Conservation (phyloP, 2,888 invertebrate species). For the Microdon myrmicae region DNA sequence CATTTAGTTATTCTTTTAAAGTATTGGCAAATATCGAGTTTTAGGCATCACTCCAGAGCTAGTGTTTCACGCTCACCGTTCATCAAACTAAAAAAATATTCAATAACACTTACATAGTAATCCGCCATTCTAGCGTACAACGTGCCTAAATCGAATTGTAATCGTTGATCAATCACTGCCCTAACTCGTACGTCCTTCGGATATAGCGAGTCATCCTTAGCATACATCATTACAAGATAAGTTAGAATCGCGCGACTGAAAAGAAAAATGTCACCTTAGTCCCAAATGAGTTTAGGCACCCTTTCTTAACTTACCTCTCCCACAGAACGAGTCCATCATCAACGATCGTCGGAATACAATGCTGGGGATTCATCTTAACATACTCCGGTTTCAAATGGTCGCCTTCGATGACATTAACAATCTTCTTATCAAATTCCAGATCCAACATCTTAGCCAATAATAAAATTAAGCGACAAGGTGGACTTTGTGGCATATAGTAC, state of each 20-base stretch:
- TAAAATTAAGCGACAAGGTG: slow-evolving; percentile 72
- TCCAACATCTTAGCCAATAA: slow-evolving; percentile 72
- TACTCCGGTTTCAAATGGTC: slow-evolving; percentile 74
- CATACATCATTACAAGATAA: slow-evolving; percentile 73
- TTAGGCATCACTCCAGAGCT: not conserved
- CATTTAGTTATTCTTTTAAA: too few relatives aligned
- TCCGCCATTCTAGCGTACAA: slow-evolving; percentile 69
- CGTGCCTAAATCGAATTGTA: slow-evolving; percentile 71
- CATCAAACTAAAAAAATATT: not conserved
- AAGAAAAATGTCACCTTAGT: slow-evolving; percentile 14
- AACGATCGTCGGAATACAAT: slow-evolving; percentile 71
- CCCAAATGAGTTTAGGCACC: slow-evolving; percentile 6
- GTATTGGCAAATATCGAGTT: too few relatives aligned
- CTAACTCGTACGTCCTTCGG: slow-evolving; percentile 71
- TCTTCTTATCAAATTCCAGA: slow-evolving; percentile 71
- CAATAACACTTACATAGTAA: slow-evolving; percentile 71
- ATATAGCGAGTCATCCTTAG: slow-evolving; percentile 71
- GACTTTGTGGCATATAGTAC: slow-evolving; percentile 71
- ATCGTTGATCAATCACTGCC: slow-evolving; percentile 71
- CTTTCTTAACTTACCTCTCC: slow-evolving; percentile 64
- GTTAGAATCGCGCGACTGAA: slow-evolving; percentile 69
- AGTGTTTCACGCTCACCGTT: not conserved
- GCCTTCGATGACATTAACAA: slow-evolving; percentile 69
- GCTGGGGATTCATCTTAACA: slow-evolving; percentile 69
- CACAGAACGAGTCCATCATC: slow-evolving; percentile 70